These are phyloP conservation scores for Phyllotis vaccarum DNA, from an alignment of 2,797 vertebrate species.

Conservation along the genomic window DNA sequence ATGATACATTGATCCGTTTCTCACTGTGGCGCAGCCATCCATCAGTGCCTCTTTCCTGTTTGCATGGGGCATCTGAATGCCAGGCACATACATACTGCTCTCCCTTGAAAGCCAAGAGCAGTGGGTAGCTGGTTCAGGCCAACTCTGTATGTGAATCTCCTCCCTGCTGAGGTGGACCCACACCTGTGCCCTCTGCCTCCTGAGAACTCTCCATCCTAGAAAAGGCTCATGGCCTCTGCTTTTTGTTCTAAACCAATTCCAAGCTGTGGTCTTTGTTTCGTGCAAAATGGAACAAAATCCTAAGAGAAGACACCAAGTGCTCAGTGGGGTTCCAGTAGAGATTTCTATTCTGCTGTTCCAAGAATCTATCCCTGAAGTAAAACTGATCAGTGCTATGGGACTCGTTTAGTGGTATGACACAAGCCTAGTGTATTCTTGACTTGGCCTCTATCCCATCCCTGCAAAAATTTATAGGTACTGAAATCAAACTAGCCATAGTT, in stretches of 20 bases:
- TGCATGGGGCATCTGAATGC: neutral
- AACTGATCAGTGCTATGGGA: neutral
- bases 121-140: fast-evolving
- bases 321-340: neutral
- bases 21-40: neutral
- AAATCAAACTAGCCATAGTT: neutral
- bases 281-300: neutral
- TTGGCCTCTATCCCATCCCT: neutral
- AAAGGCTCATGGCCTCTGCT: neutral
- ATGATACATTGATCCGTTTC: constrained; percentile 48
- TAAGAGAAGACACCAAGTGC: neutral
- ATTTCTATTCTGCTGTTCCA: neutral
- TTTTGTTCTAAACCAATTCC: neutral
- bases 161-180: neutral
- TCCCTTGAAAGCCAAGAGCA: neutral
- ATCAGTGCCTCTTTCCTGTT: neutral
- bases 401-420: neutral
- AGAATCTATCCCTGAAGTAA: neutral
- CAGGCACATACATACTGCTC: neutral
- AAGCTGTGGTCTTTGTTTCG: neutral
- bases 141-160: fast-evolving
- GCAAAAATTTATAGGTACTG: neutral
- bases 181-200: neutral
- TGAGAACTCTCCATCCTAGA: fast-evolving
- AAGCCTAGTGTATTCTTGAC: neutral